Base-by-base conservation (phyloP, 2,888 invertebrate species). In the Galerucella nymphaeae region DNA sequence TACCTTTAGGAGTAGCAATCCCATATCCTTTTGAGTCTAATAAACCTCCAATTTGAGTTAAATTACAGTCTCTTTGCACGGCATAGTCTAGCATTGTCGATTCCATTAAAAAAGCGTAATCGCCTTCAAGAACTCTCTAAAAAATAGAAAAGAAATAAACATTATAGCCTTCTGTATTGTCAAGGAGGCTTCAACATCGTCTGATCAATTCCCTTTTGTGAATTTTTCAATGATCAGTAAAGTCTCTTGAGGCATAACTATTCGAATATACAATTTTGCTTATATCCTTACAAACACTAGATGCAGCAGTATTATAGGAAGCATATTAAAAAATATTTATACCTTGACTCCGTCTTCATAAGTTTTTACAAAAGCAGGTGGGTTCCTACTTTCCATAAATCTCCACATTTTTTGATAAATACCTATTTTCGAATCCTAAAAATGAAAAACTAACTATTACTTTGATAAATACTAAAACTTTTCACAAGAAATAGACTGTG, bases 51-150 rank as follows among this genome's bases (percentile, higher is more conserved):
- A 99, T 95, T 88, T 98, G 98, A n/a, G 97, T 98, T 66, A 99
- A 88, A 84, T 98, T 97, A 84, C 98, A 99, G 85, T 98, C 95
- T 62, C 98, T 88, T 86, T 96, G 95, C n/a, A 96, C 96, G 11
- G 93, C 92, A 84, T 98, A 99, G 86, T 99, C 99, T 75, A 99
- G 88, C 93, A 97, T 97, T 0, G 98, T 97, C 0, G 97, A 98
- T 88, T 99, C 99, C 96, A 99, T 98, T 18, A 99, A 90, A 85
- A 97, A 99, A 0, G 99, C 99, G 86, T 98, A 99, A 86, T 98
- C 94, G 0, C 95, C 97, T 66, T 91, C 91, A 65, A 96, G 88
- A 0, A 98, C 98, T 63, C 94, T 88, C 79, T 92, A 90, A 18
- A 45, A 30, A 13, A 45, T 13, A 50, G 14, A 23, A 23, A 10